Evolutionary conservation across 2,797 vertebrate species (phyloP).

Genomic region (Diceros bicornis): DNA sequence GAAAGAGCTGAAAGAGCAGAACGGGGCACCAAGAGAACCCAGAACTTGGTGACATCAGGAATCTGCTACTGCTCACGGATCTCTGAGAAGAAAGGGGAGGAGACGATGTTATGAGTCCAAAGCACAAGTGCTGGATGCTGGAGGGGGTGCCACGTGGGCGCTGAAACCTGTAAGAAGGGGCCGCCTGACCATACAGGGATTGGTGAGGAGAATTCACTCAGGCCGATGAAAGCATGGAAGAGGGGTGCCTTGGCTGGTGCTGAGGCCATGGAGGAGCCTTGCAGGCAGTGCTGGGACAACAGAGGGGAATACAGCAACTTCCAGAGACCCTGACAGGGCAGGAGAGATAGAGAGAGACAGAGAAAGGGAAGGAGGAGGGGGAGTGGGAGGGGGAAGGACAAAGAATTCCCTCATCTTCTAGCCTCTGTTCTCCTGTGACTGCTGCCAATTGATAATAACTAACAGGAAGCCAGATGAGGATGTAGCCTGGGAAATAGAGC

Average conservation of each 20-base stretch:
- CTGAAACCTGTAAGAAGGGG: too few relatives aligned
- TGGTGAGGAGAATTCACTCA: not conserved
- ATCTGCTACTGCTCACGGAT: not conserved
- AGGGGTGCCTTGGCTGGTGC: too few relatives aligned
- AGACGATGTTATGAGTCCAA: not conserved
- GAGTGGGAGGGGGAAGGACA: too few relatives aligned
- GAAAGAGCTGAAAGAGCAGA: not conserved
- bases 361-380: not conserved
- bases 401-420: too few relatives aligned
- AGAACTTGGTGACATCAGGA: not conserved
- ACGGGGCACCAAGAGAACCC: not conserved
- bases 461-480: not conserved
- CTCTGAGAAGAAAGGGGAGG: not conserved
- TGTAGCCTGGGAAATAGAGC: not conserved
- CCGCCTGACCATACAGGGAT: fast-evolving
- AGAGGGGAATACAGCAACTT: not conserved
- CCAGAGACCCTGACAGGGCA: not conserved
- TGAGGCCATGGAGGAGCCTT: not conserved
- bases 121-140: fast-evolving
- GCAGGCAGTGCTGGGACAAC: not conserved
- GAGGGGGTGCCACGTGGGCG: fast-evolving
- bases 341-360: not conserved
- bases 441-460: too few relatives aligned
- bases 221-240: not conserved
- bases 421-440: not conserved